phyloP scores from a whole-genome alignment of 2,113 vertebrate species.

The Charadrius vociferus region DNA sequence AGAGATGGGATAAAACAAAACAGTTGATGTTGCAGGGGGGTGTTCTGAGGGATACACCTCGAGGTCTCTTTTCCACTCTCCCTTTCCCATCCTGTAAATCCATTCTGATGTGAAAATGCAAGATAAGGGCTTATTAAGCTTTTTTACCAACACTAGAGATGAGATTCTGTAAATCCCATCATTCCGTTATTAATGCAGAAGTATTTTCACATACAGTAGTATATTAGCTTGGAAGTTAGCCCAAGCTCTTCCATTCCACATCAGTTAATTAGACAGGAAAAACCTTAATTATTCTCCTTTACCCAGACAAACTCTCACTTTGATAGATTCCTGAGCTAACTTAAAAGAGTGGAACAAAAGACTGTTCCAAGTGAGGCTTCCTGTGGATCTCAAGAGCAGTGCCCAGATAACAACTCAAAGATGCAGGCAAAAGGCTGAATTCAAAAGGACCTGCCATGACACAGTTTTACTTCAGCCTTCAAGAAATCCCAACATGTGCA shows the following conservation, averaged over 20 bases:
- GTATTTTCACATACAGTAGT: background rate
- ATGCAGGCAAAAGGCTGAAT: background rate
- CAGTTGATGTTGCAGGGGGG: background rate
- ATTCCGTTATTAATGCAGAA: background rate
- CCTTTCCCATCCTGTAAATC: background rate
- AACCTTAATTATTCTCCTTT: background rate
- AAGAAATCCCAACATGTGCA: accelerated
- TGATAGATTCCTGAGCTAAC: background rate
- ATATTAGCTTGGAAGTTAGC: background rate
- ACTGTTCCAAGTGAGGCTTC: background rate
- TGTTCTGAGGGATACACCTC: background rate
- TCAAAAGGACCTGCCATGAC: background rate
- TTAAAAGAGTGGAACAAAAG: background rate
- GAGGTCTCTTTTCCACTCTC: background rate
- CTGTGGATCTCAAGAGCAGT: background rate
- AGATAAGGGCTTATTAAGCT: background rate
- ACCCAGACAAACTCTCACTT: background rate
- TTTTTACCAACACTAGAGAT: background rate
- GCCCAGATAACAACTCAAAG: background rate
- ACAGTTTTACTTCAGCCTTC: background rate
- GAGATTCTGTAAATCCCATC: background rate
- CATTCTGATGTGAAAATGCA: background rate
- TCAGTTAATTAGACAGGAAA: background rate
- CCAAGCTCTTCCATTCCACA: background rate
- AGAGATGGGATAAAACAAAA: too few relatives aligned